These are phyloP conservation scores for Acromyrmex charruanus DNA, from an alignment of 1,140 invertebrate genomes.

Conservation along the genomic window DNA sequence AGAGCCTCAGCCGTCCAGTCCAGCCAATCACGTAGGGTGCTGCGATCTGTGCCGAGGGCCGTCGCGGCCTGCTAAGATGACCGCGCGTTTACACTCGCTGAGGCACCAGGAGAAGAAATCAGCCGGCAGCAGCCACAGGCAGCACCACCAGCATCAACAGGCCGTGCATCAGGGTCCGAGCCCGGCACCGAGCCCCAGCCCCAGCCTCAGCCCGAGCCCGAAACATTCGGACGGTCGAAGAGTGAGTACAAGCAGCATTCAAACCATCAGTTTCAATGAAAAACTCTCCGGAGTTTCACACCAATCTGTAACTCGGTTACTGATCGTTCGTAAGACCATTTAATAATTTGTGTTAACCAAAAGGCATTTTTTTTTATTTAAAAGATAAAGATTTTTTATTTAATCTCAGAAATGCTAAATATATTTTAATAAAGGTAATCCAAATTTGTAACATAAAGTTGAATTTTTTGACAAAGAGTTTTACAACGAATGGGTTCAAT, in stretches of 20 bases:
- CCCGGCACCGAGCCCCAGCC: constrained; percentile 82
- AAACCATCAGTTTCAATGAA: not conserved
- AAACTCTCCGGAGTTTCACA: too few species aligned
- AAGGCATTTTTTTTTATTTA: too few species aligned
- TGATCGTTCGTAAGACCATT: too few species aligned
- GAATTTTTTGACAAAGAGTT: too few species aligned
- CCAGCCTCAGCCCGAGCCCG: constrained; percentile 84
- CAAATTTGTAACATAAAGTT: too few species aligned
- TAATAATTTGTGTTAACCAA: too few species aligned
- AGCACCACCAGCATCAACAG: constrained; percentile 79
- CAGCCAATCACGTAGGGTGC: constrained; percentile 77
- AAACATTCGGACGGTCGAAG: constrained; percentile 85
- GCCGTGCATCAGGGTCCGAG: constrained; percentile 79
- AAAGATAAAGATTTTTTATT: too few species aligned
- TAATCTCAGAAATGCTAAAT: too few species aligned
- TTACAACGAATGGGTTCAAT: too few species aligned
- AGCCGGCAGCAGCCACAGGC: constrained; percentile 76
- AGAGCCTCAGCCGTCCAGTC: constrained; percentile 78
- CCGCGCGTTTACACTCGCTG: constrained; percentile 85
- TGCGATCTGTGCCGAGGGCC: constrained; percentile 75
- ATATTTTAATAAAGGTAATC: too few species aligned
- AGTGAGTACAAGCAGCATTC: constrained; percentile 78
- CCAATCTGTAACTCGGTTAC: too few species aligned
- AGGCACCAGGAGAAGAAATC: constrained; percentile 85
- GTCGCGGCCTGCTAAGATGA: constrained; percentile 85